Evolutionary conservation across 2,113 vertebrate species (phyloP), one percentile per base, ranked within the genome.

Genomic region (Pygoscelis adeliae): DNA sequence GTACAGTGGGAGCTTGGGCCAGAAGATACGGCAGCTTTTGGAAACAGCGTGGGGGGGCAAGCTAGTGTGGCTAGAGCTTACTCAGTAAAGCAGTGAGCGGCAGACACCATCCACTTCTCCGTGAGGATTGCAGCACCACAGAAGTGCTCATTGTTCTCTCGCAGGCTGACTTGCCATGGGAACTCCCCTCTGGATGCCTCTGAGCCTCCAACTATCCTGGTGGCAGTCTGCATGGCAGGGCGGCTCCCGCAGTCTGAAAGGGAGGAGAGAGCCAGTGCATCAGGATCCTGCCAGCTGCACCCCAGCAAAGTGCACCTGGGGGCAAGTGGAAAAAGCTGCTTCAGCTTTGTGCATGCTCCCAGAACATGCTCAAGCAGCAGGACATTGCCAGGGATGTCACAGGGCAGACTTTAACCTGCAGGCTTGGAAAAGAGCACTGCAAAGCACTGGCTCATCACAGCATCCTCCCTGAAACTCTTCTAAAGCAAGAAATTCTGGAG

Each of bases 151-250:
- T 98, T 97, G 25, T 98, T 98, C 23, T 99, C 98, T 18, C 98
- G 98, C 58, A 99, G 98, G 96, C 99, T 99, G 95, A 99, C 99
- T 92, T 99, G 99, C 99, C 99, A 99, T 0, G 99, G 99, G 94
- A 99, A 98, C 98, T 99, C 99, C 8, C 99, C 99, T 1, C 95
- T 97, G 14, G 97, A 97, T 0, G 99, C 98, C 18, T 99, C 98
- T 30, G 97, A 97, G 2, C 99, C 99, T 1, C 99, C 99, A 1
- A 99, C 99, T 9, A 99, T 99, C 52, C 99, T 98, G 91, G 83
- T 98, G 7, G 98, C 97, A 0, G 96, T 87, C 63, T 96, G 95
- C 98, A 99, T 98, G 90, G 98, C 98, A 1, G 99, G 98, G 52
- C 98, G 99, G 23, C 73, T 97, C 3, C 99, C 99, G 4, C 99